Evolutionary conservation across 2,113 vertebrate species (phyloP).

Genomic region (Phodopus roborovskii): DNA sequence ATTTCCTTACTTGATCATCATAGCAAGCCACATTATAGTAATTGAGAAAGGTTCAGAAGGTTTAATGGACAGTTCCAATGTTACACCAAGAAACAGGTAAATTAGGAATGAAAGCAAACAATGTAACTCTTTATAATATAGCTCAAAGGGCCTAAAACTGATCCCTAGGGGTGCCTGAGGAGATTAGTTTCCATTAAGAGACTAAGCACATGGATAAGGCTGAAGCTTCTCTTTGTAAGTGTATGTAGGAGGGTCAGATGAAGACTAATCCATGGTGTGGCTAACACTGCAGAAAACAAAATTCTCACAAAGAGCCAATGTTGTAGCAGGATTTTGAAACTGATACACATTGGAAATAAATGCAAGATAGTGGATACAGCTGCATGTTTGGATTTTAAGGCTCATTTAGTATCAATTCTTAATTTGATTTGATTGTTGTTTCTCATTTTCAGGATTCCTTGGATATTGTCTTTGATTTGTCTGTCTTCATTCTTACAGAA

Average conservation of each 20-base stretch:
- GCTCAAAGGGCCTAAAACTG: not conserved
- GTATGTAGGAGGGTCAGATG: not conserved
- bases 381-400: not conserved
- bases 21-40: not conserved
- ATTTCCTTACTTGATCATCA: constrained; percentile 3
- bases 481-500: not conserved
- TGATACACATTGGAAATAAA: constrained; percentile 12
- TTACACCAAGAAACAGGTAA: not conserved
- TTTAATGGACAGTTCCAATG: not conserved
- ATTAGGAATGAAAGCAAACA: not conserved
- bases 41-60: not conserved
- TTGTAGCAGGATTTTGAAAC: not conserved
- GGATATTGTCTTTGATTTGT: not conserved
- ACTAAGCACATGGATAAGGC: accelerated
- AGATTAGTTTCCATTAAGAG: not conserved
- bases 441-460: not conserved
- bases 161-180: too few relatives aligned
- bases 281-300: not conserved
- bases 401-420: not conserved
- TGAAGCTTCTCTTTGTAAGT: too few relatives aligned
- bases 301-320: not conserved
- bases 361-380: not conserved
- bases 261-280: not conserved
- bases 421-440: not conserved
- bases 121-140: not conserved